Conservation (phyloP, 2,888 invertebrate species). For the Xanthorhoe designata region DNA sequence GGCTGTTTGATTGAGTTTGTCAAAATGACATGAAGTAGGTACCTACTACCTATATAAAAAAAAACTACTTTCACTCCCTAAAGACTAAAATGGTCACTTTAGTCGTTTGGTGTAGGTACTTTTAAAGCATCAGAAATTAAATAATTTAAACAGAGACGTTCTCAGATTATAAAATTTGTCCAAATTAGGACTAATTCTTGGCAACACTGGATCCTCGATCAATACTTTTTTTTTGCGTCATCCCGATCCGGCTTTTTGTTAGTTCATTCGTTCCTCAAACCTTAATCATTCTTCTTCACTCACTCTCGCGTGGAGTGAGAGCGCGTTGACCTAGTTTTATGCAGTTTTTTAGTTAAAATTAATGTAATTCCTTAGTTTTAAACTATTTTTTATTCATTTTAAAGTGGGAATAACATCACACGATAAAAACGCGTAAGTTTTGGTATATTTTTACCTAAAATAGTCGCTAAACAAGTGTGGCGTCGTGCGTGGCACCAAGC, state of each 20-base stretch:
- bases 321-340: constrained; percentile 44
- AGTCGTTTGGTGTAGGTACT: too few species aligned
- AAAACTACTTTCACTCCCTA: too few species aligned
- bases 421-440: constrained; percentile 33
- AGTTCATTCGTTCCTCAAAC: constrained; percentile 11
- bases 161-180: too few species aligned
- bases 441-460: constrained; percentile 4
- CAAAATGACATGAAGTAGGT: too few species aligned
- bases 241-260: constrained; percentile 20
- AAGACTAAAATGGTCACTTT: too few species aligned
- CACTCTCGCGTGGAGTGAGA: constrained; percentile 38
- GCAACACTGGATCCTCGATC: constrained; percentile 16
- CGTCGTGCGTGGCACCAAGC: constrained; percentile 81
- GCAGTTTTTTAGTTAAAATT: constrained; percentile 45
- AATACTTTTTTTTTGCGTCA: constrained; percentile 19
- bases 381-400: constrained; percentile 63
- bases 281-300: constrained; percentile 41
- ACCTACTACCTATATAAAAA: too few species aligned
- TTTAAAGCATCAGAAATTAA: too few species aligned
- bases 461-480: constrained; percentile 52
- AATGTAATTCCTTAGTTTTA: constrained; percentile 58
- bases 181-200: neutral
- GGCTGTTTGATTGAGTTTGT: too few species aligned
- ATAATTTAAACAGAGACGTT: too few species aligned
- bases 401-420: constrained; percentile 51